A percentile compares a stretch with the other conserved stretches of the same genome.
phyloP scores from a whole-genome alignment of 2,797 vertebrate species.

The Anolis apletophallus region DNA sequence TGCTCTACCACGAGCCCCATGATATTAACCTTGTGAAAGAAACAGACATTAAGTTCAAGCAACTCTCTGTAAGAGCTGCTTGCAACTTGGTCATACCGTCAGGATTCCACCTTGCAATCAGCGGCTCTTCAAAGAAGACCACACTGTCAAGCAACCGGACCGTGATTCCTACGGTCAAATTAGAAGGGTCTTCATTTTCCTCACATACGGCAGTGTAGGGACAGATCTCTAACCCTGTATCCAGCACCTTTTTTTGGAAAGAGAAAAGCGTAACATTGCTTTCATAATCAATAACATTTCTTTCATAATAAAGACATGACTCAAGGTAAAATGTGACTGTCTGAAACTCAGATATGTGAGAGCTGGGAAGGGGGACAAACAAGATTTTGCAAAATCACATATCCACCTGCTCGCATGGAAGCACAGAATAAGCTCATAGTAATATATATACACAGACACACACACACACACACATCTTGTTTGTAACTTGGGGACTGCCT shows the following conservation, averaged over 20 bases:
- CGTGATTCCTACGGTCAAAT: slow-evolving; percentile 76
- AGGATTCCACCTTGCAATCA: slow-evolving; percentile 86
- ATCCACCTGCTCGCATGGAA: neutral
- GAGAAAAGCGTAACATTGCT: neutral
- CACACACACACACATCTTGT: too few species aligned
- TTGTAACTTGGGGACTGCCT: too few species aligned
- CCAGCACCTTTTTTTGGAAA: slow-evolving; percentile 75
- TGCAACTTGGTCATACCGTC: slow-evolving; percentile 73
- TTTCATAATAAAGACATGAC: neutral
- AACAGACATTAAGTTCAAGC: neutral
- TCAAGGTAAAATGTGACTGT: neutral
- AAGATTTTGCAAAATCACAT: neutral
- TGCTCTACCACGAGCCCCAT: too few species aligned
- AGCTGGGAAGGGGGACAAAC: neutral
- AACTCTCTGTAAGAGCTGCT: neutral
- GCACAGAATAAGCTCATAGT: neutral
- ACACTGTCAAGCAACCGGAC: slow-evolving; percentile 78
- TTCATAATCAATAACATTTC: neutral
- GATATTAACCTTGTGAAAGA: neutral
- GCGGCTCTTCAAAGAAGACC: slow-evolving; percentile 84
- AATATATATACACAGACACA: too few species aligned
- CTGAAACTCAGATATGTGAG: neutral
- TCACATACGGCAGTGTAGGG: slow-evolving; percentile 74
- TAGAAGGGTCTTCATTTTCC: slow-evolving; percentile 61
- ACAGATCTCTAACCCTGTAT: slow-evolving; percentile 79